Evolutionary conservation across 2,113 vertebrate genomes (phyloP).

Genomic region (Apeltes quadracus): DNA sequence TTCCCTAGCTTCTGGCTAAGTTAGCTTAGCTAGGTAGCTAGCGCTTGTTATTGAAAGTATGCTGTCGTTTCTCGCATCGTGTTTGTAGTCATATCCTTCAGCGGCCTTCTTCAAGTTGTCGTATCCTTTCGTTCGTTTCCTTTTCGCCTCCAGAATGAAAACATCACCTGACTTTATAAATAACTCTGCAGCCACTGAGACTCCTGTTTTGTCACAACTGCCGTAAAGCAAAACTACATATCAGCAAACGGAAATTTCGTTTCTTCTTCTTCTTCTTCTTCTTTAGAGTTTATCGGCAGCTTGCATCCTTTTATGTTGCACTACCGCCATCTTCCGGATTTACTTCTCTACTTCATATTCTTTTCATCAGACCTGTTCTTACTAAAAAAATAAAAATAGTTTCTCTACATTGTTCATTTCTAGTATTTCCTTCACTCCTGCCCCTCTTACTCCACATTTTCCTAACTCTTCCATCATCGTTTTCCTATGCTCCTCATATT

Average conservation of each 20-base stretch:
- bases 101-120: accelerated
- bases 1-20: constrained; percentile 11
- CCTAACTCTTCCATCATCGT: no score
- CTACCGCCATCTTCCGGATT: no score
- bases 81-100: background rate
- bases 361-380: no score
- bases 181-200: constrained; percentile 13
- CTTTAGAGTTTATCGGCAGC: no score
- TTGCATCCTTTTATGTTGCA: no score
- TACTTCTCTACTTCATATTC: no score
- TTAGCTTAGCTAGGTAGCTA: constrained; percentile 39
- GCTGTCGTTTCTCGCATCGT: constrained; percentile 24
- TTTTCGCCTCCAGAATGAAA: background rate
- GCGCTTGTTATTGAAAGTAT: background rate
- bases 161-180: background rate
- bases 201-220: constrained; percentile 41
- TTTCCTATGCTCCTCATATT: no score
- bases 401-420: no score
- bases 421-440: no score
- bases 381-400: no score
- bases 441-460: no score
- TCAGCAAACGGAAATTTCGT: constrained; percentile 27
- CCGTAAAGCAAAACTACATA: constrained; percentile 22
- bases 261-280: no score
- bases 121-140: accelerated